Conservation (phyloP, 1,140 invertebrate genomes). For the Diorhabda elongata region DNA sequence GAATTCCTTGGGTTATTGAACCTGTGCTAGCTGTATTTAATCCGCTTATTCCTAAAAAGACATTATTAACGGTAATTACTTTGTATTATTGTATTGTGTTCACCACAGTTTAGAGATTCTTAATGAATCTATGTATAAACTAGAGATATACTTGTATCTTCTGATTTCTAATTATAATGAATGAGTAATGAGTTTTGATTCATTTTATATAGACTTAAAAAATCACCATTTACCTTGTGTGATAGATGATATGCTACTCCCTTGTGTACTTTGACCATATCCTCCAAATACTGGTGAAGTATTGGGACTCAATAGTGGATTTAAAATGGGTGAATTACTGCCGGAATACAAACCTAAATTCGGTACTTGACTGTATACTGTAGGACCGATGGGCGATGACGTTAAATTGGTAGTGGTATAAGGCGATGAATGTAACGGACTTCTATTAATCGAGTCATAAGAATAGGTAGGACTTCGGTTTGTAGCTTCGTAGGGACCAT, state of each 20-base stretch:
- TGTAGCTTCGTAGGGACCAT: slow-evolving; percentile 21
- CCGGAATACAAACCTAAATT: slow-evolving; percentile 37
- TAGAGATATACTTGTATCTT: too few species aligned
- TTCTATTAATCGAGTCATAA: slow-evolving; percentile 16
- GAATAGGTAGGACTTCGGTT: slow-evolving; percentile 26
- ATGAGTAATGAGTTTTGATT: too few species aligned
- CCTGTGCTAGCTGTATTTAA: slow-evolving; percentile 60
- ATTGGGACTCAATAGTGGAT: slow-evolving; percentile 34
- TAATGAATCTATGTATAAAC: too few species aligned
- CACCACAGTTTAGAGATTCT: too few species aligned
- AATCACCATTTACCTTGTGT: slow-evolving; percentile 40
- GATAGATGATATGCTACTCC: slow-evolving; percentile 43
- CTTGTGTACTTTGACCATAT: slow-evolving; percentile 36
- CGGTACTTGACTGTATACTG: slow-evolving; percentile 27
- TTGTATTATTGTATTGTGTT: too few species aligned
- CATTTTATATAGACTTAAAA: too few species aligned
- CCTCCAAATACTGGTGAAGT: slow-evolving; percentile 42
- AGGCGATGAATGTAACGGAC: slow-evolving; percentile 16
- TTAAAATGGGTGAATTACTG: slow-evolving; percentile 34
- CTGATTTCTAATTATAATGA: too few species aligned
- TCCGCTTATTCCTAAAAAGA: slow-evolving; percentile 53
- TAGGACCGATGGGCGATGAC: slow-evolving; percentile 41
- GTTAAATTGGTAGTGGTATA: slow-evolving; percentile 13
- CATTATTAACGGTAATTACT: not conserved
- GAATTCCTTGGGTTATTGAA: slow-evolving; percentile 72